Conservation (phyloP, 2,888 invertebrate genomes). For the Lathronympha strigana region DNA sequence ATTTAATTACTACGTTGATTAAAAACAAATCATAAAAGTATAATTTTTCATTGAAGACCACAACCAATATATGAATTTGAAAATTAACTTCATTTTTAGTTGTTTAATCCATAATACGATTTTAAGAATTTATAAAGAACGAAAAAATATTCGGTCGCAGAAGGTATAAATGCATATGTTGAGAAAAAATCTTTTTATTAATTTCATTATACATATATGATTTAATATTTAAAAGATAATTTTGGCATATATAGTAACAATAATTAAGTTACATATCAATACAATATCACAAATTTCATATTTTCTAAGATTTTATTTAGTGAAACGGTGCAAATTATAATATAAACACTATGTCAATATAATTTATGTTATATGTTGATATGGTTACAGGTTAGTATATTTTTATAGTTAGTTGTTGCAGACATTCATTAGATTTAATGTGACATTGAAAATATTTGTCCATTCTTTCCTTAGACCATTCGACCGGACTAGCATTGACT, state of each 20-base stretch:
- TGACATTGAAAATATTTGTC: no score
- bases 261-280: constrained; percentile 3
- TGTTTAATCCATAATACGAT: no score
- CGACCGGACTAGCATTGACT: no score
- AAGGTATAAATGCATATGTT: background rate
- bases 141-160: background rate
- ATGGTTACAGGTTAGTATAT: constrained; percentile 9
- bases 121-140: no score
- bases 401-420: constrained; percentile 7
- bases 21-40: no score
- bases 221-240: constrained; percentile 6
- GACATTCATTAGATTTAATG: no score
- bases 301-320: constrained; percentile 7
- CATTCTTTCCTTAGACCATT: no score
- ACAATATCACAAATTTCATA: constrained; percentile 8
- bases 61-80: no score
- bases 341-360: constrained; percentile 6
- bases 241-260: constrained; percentile 8
- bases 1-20: no score
- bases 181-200: background rate
- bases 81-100: no score
- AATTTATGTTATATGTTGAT: constrained; percentile 17
- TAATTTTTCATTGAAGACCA: no score
- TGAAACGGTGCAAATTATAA: constrained; percentile 4
- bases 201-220: background rate